A percentile compares a stretch with the other conserved stretches of the same genome.
Conservation (phyloP, 2,797 vertebrate species). For the Decapterus maruadsi region DNA sequence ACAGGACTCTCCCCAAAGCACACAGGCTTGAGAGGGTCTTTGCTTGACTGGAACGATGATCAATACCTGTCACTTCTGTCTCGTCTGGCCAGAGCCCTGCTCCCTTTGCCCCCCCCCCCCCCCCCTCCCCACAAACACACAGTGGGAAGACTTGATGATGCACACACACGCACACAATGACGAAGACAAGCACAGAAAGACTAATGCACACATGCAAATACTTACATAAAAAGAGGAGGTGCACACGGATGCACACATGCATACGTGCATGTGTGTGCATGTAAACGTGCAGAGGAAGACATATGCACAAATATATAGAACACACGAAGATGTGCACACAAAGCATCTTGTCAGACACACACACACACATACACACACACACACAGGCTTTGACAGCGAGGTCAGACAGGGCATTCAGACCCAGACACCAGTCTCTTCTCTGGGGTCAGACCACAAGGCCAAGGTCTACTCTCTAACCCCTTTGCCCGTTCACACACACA, state of each 20-base stretch:
- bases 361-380: constrained; percentile 41
- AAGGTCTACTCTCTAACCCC: constrained; percentile 81
- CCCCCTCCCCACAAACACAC: constrained; percentile 36
- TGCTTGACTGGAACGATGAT: constrained; percentile 82
- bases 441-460: constrained; percentile 85
- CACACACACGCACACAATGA: constrained; percentile 26
- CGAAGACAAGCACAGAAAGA: constrained; percentile 11
- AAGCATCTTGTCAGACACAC: constrained; percentile 47
- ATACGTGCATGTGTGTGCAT: background rate
- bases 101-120: constrained; percentile 37
- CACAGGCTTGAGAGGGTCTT: constrained; percentile 79
- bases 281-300: constrained; percentile 43
- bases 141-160: constrained; percentile 24
- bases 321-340: constrained; percentile 22
- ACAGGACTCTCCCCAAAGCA: constrained; percentile 73
- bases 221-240: constrained; percentile 23
- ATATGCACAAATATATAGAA: constrained; percentile 27
- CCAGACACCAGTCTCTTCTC: constrained; percentile 83
- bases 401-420: constrained; percentile 82
- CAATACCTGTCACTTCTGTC: constrained; percentile 87
- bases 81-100: constrained; percentile 74
- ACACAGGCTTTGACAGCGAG: constrained; percentile 67
- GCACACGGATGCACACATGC: constrained; percentile 7
- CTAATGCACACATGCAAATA: constrained; percentile 41
- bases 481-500: constrained; percentile 54